These are phyloP conservation scores for Nilaparvata lugens DNA, from an alignment of 1,140 invertebrate genomes.

Conservation along the genomic window DNA sequence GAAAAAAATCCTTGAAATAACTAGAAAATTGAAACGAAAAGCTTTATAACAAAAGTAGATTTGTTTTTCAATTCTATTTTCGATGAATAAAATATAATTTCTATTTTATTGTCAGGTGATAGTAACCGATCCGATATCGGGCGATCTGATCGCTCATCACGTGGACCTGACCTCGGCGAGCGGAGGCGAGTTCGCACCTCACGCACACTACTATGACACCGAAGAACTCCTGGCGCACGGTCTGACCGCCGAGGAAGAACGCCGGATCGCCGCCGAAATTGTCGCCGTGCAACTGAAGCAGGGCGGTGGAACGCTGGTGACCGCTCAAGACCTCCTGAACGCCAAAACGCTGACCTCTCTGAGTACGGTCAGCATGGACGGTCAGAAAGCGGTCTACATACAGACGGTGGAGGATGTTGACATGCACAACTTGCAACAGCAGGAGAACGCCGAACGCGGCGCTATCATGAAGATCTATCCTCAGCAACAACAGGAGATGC, in stretches of 20 bases:
- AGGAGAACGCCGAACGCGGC: conserved; percentile 19
- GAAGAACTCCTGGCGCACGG: conserved; percentile 38
- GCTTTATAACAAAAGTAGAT: no score
- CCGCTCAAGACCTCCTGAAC: conserved; percentile 1
- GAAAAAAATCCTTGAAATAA: no score
- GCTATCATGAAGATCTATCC: conserved; percentile 24
- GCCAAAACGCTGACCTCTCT: conserved; percentile 19
- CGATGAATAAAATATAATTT: no score
- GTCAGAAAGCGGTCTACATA: conserved; percentile 25
- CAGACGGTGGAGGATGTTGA: conserved; percentile 25
- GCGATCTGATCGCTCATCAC: conserved; percentile 38
- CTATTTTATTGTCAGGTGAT: no score
- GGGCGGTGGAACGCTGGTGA: conserved; percentile 26
- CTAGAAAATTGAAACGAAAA: no score
- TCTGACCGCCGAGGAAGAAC: conserved; percentile 41
- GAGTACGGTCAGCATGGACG: conserved; percentile 19
- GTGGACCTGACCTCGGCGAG: conserved; percentile 39
- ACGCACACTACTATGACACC: conserved; percentile 39
- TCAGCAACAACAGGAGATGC: conserved; percentile 5
- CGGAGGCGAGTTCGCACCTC: conserved; percentile 36
- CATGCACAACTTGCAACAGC: conserved; percentile 19
- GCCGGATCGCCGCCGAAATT: conserved; percentile 40
- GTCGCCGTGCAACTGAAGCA: conserved; percentile 44
- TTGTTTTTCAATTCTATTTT: no score
- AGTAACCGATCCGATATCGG: conserved; percentile 35